Base-by-base conservation (phyloP, 2,888 invertebrate species). In the Hydrotaea diabolus region DNA sequence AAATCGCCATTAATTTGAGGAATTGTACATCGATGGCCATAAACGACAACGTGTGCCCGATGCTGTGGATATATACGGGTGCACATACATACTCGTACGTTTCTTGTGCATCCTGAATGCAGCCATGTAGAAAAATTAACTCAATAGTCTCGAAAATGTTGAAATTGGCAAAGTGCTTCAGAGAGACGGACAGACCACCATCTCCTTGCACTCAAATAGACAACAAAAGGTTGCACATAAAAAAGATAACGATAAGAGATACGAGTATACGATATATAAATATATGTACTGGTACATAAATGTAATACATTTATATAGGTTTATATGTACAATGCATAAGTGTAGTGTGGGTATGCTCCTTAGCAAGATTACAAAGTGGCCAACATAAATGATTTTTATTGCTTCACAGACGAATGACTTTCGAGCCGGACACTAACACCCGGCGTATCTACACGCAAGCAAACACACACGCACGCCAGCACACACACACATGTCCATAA, bases 71-170 rank as follows among this genome's bases (percentile, higher is more conserved):
- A 19, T 8, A n/a, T 53, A 0, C 2, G 7, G 23, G 71, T 0
- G 36, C 19, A 57, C 11, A n/a, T 36, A 64, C 2, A 66, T 66
- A 9, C 8, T 23, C 36, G n/a, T 0, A 13, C 19, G 66, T 5
- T 64, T 17, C 5, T 53, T 39, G 43, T 78, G 79, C 78, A 81
- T 66, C 49, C 62, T 77, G 43, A 74, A 69, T 74, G 79, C 79
- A 85, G 77, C 82, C 82, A 85, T 82, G 85, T 74, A 82, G 85
- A 85, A 85, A 85, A 85, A 80, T 82, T 85, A 82, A 80, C 85
- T 80, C 77, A 77, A 85, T 85, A 77, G 79, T 82, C 77, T 77
- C 62, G 57, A 82, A 80, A 77, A 85, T 73, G 74, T 80, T 77
- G 73, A 80, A 77, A 82, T 76, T 73, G 75, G 71, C 64, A 78